Evolutionary conservation across 2,113 vertebrate species (phyloP).

Genomic region (Diadophis punctatus): DNA sequence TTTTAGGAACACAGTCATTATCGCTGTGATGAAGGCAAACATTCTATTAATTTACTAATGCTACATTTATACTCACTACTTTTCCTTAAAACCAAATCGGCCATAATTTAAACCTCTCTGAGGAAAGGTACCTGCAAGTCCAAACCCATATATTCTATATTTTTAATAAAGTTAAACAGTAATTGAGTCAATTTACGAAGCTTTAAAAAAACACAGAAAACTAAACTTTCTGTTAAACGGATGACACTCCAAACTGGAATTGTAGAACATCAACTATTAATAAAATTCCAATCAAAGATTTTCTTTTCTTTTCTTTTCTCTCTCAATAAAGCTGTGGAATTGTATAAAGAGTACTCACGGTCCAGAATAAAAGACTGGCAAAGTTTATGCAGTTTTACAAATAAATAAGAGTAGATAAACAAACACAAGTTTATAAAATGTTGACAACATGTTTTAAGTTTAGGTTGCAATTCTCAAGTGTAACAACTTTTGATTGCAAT

Average conservation of each 20-base stretch:
- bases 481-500: background rate
- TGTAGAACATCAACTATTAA: too few relatives aligned
- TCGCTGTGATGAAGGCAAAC: conserved; percentile 10
- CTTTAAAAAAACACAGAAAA: background rate
- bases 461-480: background rate
- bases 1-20: background rate
- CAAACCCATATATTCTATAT: background rate
- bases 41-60: background rate
- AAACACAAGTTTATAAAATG: background rate
- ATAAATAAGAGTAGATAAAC: background rate
- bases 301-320: background rate
- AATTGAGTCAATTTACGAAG: background rate
- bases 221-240: background rate
- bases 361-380: background rate
- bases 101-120: background rate
- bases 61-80: background rate
- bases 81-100: background rate
- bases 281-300: background rate
- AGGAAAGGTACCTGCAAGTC: background rate
- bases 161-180: background rate
- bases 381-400: background rate
- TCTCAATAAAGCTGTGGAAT: background rate
- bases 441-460: background rate
- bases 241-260: background rate
- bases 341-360: background rate